These are phyloP conservation scores for Ctena decussata DNA, from an alignment of 2,888 invertebrate genomes.

Conservation along the genomic window DNA sequence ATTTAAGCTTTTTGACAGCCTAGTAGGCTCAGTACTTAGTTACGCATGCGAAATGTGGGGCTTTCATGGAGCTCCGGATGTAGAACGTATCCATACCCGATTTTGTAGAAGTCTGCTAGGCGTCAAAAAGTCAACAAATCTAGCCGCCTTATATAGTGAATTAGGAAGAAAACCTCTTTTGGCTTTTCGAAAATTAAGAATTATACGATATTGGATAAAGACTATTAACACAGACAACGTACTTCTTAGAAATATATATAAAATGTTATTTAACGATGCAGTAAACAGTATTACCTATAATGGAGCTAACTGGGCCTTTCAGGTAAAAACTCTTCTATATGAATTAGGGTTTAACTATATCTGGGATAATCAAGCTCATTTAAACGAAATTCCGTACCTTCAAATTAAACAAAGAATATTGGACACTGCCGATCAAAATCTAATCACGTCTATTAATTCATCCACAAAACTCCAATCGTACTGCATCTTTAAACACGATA, in stretches of 20 bases:
- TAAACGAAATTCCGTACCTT: neutral
- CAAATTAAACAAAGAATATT: neutral
- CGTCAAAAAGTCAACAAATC: too few species aligned
- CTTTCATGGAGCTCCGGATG: neutral
- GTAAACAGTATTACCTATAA: neutral
- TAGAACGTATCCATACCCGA: neutral
- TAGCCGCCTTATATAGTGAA: too few species aligned
- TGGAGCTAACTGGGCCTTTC: neutral
- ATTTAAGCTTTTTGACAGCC: neutral
- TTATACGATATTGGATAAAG: conserved; percentile 12
- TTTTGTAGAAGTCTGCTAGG: neutral
- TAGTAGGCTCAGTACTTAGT: neutral
- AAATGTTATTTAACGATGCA: neutral
- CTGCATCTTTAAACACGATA: neutral
- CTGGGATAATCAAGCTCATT: conserved; percentile 3
- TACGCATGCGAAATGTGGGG: neutral
- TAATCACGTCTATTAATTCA: neutral
- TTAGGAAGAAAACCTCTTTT: too few species aligned
- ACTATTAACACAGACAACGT: neutral
- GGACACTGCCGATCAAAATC: neutral
- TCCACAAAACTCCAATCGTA: neutral
- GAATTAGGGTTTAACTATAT: neutral
- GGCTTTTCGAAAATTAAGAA: neutral
- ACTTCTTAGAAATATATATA: neutral
- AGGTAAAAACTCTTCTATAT: neutral